Base-by-base conservation (phyloP, 2,888 invertebrate species). In the Drosophila koepferae region DNA sequence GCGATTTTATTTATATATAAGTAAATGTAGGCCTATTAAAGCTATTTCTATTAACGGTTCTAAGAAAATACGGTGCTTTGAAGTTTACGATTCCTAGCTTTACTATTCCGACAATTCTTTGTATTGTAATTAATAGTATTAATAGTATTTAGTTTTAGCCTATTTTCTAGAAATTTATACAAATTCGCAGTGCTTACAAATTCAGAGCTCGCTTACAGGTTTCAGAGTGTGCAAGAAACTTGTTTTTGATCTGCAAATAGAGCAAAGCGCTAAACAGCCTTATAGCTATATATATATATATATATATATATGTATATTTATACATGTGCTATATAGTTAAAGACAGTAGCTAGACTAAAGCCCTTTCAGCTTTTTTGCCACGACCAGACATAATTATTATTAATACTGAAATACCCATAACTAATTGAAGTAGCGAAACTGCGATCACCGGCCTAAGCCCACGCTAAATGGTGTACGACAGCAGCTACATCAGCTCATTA, bases 401-500 rank as follows among this genome's bases (percentile, higher is more conserved):
- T 28, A 28, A 6, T 3, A 28, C 28, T 43, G 2, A 71, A 20
- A 60, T 60, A 31, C 62, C 49, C 36, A 1, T 3, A 31, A 20
- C n/a, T 7, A 31, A 28, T 14, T 14, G 14, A 40, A 16, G 67
- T 59, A 81, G 81, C 63, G 77, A 61, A 70, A 49, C 48, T 48
- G 12, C 53, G 49, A 55, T 65, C 48, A 38, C 46, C 62, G 16
- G 58, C 51, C 38, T n/a, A 62, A 77, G 14, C 72, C 67, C 59
- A 81, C 73, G 66, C 66, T 58, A 55, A 77, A 66, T 63, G 28
- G 56, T 44, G 53, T 41, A 53, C 60, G 55, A 40, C 62, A 44
- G 34, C 74, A 59, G 16, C 80, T 51, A 74, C 58, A 46, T 69
- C 67, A 66, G 77, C 89, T 88, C 86, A 83, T 83, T 83, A 83